Conservation (phyloP, 2,113 vertebrate species). For the Alethe castanea region DNA sequence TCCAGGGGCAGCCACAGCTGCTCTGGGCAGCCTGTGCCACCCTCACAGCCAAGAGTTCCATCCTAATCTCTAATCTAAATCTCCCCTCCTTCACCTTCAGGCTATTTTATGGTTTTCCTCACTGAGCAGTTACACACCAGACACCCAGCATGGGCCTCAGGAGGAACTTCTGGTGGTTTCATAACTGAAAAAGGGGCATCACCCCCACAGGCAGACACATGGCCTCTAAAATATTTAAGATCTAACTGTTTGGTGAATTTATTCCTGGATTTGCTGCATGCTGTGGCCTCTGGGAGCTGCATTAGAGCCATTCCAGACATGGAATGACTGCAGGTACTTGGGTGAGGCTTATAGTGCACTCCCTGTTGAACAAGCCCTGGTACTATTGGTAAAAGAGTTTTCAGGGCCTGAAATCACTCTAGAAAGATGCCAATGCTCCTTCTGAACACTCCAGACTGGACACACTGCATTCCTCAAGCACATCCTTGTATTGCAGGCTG, state of each 20-base stretch:
- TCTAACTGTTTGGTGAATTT: not conserved
- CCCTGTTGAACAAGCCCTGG: not conserved
- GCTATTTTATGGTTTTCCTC: not conserved
- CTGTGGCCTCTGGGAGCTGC: not conserved
- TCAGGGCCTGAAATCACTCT: not conserved
- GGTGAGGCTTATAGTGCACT: not conserved
- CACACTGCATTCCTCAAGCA: not conserved
- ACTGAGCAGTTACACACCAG: not conserved
- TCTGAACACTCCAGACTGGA: not conserved
- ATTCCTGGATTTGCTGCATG: not conserved
- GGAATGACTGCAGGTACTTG: not conserved
- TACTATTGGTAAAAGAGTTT: not conserved
- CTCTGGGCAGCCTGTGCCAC: not conserved
- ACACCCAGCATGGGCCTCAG: not conserved
- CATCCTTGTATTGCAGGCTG: not conserved
- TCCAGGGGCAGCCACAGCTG: not conserved
- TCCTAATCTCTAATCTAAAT: not conserved
- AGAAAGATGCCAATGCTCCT: not conserved
- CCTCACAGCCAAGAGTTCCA: not conserved
- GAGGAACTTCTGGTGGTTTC: not conserved
- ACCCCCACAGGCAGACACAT: rapidly evolving
- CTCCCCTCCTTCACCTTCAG: not conserved
- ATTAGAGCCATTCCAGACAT: not conserved
- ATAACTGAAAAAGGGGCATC: not conserved
- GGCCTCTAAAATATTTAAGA: not conserved